Base-by-base conservation (phyloP, 2,888 invertebrate genomes). In the Xestobium rufovillosum region DNA sequence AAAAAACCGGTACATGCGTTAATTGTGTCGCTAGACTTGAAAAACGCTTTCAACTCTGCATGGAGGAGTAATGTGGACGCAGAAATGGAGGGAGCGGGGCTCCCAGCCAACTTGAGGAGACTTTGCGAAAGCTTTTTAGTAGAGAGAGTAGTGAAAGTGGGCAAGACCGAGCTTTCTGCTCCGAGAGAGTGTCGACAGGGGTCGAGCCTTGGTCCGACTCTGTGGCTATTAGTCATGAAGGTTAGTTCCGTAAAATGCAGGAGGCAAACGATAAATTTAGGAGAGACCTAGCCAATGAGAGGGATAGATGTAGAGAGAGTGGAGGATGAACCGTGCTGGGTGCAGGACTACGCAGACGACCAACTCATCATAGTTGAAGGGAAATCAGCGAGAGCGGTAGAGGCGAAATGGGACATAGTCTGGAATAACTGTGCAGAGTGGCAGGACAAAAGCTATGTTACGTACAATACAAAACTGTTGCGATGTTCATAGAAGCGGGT, bases 221-320 rank as follows among this genome's bases (percentile, higher is more conserved):
- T 49, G 3, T 50, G 52, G 50, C 31, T 49, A 2, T 6, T 45
- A 0, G 25, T 43, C 3, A 50, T 52, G 50, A 44, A 53, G 26
- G 43, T n/a, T 36, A 30, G 36, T 35, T 35, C 17, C 3, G 16
- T 6, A 12, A 6, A 12, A 13, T 35, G 13, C 8, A 29, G 8
- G 12, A 16, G 9, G 13, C 25, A 3, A 23, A 31, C 10, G 14
- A 9, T 8, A 16, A 29, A 4, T 31, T 14, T 29, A 31, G 10
- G 14, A 13, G 8, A 25, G 17, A 36, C 3, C 9, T 14, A 13
- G 10, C 36, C 11, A 23, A 31, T 13, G 12, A 10, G 12, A 9
- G 6, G 26, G 1, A 15, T 26, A 14, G 19, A 38, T 9, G n/a
- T 12, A 8, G 10, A 12, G 11, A 12, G 17, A 4, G 17, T 11